Percentiles rank a stretch among this genome's conserved stretches.
Conservation (phyloP, 1,140 invertebrate genomes). For the Drosophila navojoa region DNA sequence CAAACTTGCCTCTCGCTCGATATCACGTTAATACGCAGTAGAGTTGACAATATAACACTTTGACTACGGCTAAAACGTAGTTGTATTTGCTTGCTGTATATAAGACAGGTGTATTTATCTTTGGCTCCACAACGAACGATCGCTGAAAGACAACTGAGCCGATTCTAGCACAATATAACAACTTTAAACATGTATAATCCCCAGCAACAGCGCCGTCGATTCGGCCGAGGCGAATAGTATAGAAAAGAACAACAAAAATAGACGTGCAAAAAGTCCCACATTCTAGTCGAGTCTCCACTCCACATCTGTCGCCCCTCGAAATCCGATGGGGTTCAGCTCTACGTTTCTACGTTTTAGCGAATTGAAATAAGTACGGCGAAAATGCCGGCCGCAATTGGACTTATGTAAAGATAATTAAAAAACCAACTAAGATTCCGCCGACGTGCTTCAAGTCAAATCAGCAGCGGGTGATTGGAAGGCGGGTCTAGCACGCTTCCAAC, state of each 20-base stretch:
- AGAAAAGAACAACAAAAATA: conserved; percentile 28
- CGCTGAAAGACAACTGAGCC: conserved; percentile 59
- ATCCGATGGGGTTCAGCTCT: conserved; percentile 4
- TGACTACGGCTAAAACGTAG: neutral
- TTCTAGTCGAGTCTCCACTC: conserved; percentile 38
- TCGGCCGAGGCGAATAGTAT: conserved; percentile 28
- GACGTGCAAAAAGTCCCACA: conserved; percentile 70
- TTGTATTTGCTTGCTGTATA: neutral
- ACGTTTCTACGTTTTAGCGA: conserved; percentile 65
- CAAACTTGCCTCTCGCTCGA: conserved; percentile 51
- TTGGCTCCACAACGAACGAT: conserved; percentile 49
- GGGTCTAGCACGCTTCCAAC: conserved; percentile 20
- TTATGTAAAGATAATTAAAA: conserved; percentile 59
- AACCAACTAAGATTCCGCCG: conserved; percentile 25
- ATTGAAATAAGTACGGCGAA: conserved; percentile 42
- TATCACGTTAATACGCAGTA: conserved; percentile 32
- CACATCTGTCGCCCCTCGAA: neutral
- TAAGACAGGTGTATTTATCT: neutral
- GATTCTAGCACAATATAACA: conserved; percentile 45
- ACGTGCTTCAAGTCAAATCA: conserved; percentile 43
- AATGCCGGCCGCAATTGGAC: conserved; percentile 67
- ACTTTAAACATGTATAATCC: conserved; percentile 54
- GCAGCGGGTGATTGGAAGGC: neutral
- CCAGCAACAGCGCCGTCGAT: conserved; percentile 2
- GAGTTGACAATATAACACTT: conserved; percentile 29